Percentiles rank a stretch among this genome's conserved stretches.
phyloP scores from a whole-genome alignment of 2,113 vertebrate genomes.

The Rafetus swinhoei region DNA sequence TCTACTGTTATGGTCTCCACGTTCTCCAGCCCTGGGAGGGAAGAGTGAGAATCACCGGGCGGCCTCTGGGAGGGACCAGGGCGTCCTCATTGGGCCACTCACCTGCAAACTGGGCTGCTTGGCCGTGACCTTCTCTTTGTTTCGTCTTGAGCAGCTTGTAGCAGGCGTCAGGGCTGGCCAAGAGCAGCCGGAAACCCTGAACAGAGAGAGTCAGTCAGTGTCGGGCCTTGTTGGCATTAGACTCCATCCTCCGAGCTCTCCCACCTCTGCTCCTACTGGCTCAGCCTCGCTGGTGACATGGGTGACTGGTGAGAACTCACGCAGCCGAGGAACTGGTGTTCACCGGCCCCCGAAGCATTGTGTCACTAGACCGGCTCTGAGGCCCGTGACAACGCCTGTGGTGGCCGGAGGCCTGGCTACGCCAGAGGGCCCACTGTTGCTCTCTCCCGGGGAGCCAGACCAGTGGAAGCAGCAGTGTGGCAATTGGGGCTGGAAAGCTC shows the following conservation, averaged over 20 bases:
- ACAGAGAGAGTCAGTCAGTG: neutral
- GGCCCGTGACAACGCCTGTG: neutral
- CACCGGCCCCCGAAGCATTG: neutral
- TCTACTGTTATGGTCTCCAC: constrained; percentile 54
- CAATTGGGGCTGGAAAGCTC: neutral
- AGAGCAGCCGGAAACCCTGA: constrained; percentile 91
- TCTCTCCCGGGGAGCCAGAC: neutral
- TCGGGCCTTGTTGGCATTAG: accelerated
- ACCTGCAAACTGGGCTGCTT: constrained; percentile 84
- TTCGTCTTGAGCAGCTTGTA: constrained; percentile 87
- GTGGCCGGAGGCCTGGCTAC: neutral
- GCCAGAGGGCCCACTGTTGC: neutral
- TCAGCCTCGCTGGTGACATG: neutral
- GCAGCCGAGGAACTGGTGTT: neutral
- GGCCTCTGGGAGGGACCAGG: accelerated
- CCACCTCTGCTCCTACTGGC: neutral
- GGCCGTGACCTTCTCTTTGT: constrained; percentile 81
- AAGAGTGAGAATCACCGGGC: neutral
- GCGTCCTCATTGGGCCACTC: accelerated
- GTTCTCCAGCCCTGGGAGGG: constrained; percentile 39
- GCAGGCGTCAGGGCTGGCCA: constrained; percentile 88
- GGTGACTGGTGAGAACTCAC: neutral
- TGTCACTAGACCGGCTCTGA: neutral
- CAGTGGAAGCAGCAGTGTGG: neutral
- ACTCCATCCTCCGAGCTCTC: neutral